Percentiles rank a stretch among this genome's conserved stretches.
Evolutionary conservation across 2,888 invertebrate genomes (phyloP).

Genomic region (Silvanus unidentatus): DNA sequence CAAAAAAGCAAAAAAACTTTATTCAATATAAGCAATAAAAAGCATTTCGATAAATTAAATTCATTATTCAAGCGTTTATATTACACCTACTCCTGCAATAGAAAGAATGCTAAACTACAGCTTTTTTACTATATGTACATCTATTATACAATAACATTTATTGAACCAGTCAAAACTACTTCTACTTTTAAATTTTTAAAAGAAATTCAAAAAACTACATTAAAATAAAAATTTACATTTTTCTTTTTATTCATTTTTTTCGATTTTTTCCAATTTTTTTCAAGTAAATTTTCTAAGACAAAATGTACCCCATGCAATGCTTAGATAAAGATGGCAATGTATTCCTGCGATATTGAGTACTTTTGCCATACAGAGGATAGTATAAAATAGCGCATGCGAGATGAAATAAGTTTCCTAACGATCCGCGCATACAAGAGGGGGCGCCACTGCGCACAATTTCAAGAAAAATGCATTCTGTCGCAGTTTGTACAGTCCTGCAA

Average conservation of each 20-base stretch:
- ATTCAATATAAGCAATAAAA: too few species aligned
- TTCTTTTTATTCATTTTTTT: conserved; percentile 9
- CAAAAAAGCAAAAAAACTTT: too few species aligned
- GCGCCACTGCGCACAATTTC: conserved; percentile 45
- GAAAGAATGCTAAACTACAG: too few species aligned
- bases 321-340: conserved; percentile 9
- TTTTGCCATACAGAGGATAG: conserved; percentile 1
- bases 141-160: too few species aligned
- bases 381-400: conserved; percentile 37
- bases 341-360: conserved; percentile 5
- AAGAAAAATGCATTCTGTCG: conserved; percentile 48
- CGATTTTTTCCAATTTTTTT: conserved; percentile 20
- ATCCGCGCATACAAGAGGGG: conserved; percentile 44
- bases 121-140: too few species aligned
- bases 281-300: conserved; percentile 24
- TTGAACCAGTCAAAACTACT: too few species aligned
- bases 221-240: too few species aligned
- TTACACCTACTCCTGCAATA: too few species aligned
- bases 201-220: too few species aligned
- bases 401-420: conserved; percentile 41
- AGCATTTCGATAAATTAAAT: too few species aligned
- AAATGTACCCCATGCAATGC: conserved; percentile 3
- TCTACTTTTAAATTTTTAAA: too few species aligned
- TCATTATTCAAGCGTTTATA: too few species aligned
- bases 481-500: conserved; percentile 43